Conservation (phyloP, 1,140 invertebrate genomes). For the Euglossa dilemma region DNA sequence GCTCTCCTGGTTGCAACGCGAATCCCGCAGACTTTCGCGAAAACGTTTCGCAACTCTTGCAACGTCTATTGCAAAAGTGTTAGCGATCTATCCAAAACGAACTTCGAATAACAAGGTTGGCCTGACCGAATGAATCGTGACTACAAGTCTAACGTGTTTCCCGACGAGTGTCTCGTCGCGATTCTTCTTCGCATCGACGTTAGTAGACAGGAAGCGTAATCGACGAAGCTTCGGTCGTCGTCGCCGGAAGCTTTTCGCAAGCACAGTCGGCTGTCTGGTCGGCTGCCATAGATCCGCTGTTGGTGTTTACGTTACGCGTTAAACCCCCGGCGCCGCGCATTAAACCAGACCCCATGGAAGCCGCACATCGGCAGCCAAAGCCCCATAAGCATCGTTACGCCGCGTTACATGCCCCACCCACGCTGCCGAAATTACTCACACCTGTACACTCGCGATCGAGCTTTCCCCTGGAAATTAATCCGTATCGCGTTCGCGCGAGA, state of each 20-base stretch:
- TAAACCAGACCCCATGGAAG: conserved; percentile 65
- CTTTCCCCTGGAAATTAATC: conserved; percentile 9
- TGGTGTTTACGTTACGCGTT: conserved; percentile 67
- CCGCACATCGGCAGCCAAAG: conserved; percentile 67
- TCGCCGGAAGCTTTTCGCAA: conserved; percentile 2
- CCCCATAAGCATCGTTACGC: conserved; percentile 70
- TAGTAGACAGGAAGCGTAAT: conserved; percentile 1
- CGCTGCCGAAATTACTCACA: conserved; percentile 32
- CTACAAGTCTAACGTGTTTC: conserved; percentile 19
- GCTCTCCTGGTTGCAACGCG: too few relatives aligned
- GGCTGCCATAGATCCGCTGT: conserved; percentile 36
- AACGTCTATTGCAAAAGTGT: not conserved
- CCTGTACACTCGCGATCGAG: not conserved
- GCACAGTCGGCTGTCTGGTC: not conserved
- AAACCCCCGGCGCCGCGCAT: conserved; percentile 63
- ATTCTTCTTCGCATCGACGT: conserved; percentile 13
- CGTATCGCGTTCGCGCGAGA: conserved; percentile 11
- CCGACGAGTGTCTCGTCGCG: not conserved
- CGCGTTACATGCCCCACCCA: conserved; percentile 55
- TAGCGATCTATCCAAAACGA: too few relatives aligned
- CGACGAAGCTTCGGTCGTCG: not conserved
- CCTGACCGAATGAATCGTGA: conserved; percentile 13
- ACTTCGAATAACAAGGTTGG: not conserved
- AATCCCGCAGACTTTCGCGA: too few relatives aligned
- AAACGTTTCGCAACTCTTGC: not conserved